Evolutionary conservation across 2,888 invertebrate species (phyloP).

Genomic region (Aphrophora alni): DNA sequence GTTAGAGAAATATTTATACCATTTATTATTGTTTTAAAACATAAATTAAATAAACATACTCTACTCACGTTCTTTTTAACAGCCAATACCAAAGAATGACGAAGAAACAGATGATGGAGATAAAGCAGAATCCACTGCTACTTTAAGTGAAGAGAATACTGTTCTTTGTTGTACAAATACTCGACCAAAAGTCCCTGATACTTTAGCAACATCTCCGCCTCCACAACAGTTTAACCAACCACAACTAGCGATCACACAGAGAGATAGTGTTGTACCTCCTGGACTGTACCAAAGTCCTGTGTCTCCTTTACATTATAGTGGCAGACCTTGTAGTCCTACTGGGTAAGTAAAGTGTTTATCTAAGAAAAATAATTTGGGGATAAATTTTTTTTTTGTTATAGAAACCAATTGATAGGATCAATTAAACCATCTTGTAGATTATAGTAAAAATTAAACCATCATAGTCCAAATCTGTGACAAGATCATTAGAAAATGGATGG

Average conservation of each 20-base stretch:
- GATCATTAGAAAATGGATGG: too few relatives aligned
- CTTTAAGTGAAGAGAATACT: slow-evolving; percentile 43
- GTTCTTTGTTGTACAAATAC: not conserved
- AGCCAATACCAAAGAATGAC: slow-evolving; percentile 67
- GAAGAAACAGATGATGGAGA: slow-evolving; percentile 62
- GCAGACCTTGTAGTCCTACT: slow-evolving; percentile 35
- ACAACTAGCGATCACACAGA: slow-evolving; percentile 14
- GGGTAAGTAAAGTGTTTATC: slow-evolving; percentile 31
- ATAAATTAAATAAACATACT: not conserved
- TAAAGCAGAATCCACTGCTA: slow-evolving; percentile 44
- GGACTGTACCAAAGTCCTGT: slow-evolving; percentile 59
- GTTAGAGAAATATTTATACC: too few relatives aligned
- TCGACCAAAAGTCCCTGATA: not conserved
- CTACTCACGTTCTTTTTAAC: too few relatives aligned
- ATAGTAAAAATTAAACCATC: too few relatives aligned
- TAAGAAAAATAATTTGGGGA: not conserved
- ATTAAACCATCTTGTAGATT: too few relatives aligned
- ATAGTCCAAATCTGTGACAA: too few relatives aligned
- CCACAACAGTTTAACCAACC: too few relatives aligned
- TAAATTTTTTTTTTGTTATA: too few relatives aligned
- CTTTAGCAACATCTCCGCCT: slow-evolving; percentile 57
- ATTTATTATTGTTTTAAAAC: not conserved
- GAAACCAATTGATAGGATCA: too few relatives aligned
- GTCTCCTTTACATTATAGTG: slow-evolving; percentile 60
- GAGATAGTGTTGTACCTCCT: slow-evolving; percentile 52